Evolutionary conservation across 30 jellyfish, hydroid and myxozoan species (phyloP).

Genomic region (Mastigias papua): DNA sequence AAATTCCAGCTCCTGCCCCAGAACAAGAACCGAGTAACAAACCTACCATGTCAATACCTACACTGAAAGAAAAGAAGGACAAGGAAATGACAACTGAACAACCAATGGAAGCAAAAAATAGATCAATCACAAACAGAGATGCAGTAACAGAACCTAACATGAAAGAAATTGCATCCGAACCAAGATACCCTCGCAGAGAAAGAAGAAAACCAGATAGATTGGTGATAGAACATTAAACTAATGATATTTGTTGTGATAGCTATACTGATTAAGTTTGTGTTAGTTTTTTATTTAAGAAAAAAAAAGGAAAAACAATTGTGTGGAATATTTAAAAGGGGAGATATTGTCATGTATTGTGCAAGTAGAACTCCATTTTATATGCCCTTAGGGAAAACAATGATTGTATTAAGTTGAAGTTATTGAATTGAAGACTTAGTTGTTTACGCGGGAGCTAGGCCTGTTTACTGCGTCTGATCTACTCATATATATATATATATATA

Average conservation of each 20-base stretch:
- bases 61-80: no score
- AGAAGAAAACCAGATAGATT: constrained; percentile 45
- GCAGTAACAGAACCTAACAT: constrained; percentile 10
- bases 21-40: no score
- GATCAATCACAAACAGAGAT: background rate
- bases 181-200: constrained; percentile 22
- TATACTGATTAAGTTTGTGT: background rate
- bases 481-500: no score
- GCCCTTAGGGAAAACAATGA: constrained; percentile 30
- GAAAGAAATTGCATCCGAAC: constrained; percentile 45
- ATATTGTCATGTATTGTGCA: background rate
- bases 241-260: background rate
- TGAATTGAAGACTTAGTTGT: background rate
- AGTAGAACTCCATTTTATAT: background rate
- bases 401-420: constrained; percentile 30
- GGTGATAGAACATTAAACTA: constrained; percentile 1
- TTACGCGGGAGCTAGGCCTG: background rate
- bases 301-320: background rate
- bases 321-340: background rate
- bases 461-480: background rate
- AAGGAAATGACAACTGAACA: no score
- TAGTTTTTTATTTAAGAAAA: background rate
- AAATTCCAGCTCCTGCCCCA: no score
- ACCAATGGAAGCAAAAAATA: background rate
- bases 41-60: no score